Evolutionary conservation across 2,797 vertebrate species (phyloP).

Genomic region (Dromococcyx pavoninus): DNA sequence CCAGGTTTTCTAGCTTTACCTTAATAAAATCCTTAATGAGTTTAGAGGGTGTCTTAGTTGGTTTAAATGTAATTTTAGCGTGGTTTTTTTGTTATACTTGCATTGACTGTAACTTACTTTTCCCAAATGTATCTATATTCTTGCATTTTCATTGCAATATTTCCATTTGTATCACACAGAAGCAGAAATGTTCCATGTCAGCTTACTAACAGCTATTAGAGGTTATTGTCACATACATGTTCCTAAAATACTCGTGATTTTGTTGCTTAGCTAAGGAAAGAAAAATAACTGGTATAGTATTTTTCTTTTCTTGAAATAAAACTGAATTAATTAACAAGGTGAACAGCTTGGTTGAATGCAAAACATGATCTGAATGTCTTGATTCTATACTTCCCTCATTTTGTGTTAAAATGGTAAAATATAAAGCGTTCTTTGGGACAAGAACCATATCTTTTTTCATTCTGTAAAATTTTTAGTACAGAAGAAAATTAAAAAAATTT

Average conservation of each 20-base stretch:
- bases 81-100: neutral
- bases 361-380: neutral
- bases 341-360: neutral
- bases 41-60: neutral
- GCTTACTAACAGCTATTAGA: constrained; percentile 16
- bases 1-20: neutral
- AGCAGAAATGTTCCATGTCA: neutral
- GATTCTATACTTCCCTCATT: neutral
- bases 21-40: neutral
- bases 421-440: neutral
- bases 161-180: neutral
- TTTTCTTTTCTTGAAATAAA: constrained; percentile 1
- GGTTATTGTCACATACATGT: neutral
- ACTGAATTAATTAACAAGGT: neutral
- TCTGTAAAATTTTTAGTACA: neutral
- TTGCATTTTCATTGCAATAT: neutral
- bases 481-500: neutral
- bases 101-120: neutral
- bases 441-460: neutral
- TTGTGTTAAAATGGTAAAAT: neutral
- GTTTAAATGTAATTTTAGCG: neutral
- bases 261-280: neutral
- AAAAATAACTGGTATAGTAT: neutral
- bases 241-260: neutral
- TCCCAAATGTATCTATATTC: neutral